Evolutionary conservation across 2,797 vertebrate species (phyloP), one percentile per base, ranked within the genome.

Genomic region (Micrastur ruficollis): DNA sequence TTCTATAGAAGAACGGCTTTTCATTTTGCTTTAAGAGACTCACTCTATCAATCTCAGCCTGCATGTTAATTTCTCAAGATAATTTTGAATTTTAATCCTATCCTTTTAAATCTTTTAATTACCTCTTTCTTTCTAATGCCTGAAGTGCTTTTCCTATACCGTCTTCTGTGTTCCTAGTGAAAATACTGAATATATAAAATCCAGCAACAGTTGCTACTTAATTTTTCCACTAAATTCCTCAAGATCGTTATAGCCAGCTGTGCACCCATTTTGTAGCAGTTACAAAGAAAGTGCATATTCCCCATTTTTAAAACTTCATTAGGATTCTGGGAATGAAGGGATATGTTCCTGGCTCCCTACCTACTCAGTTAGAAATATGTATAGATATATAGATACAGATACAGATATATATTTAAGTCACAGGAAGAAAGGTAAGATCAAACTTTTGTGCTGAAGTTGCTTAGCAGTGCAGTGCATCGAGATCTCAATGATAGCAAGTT

Each of bases 61-160:
- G 52, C n/a, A 17, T 61, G 32, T 36, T 72, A 65, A 79, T 81
- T 71, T 90, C 53, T 50, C 53, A 53, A 93, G 29, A 90, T 85
- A 0, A 52, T 80, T 95, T 81, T 53, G 52, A 85, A 80, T 92
- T 62, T 63, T 87, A 90, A 91, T 93, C 66, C 10, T n/a, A 58
- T 56, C 55, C 29, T 73, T 92, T 80, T 8, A 95, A 93, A 91
- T 89, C 12, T 56, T 95, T 85, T 85, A 89, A 94, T 89, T 85
- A 40, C 23, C 31, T 94, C 53, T 86, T 88, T 56, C 36, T 96
- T 92, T 90, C 53, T 59, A 44, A 44, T 55, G 32, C 20, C 47
- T 81, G 61, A 73, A 90, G 42, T 66, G 44, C 5, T 86, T 79
- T 81, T 88, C n/a, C 55, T 73, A 12, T 47, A 16, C 20, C 31